Conservation (phyloP, 2,797 vertebrate genomes). For the Ispidina picta region DNA sequence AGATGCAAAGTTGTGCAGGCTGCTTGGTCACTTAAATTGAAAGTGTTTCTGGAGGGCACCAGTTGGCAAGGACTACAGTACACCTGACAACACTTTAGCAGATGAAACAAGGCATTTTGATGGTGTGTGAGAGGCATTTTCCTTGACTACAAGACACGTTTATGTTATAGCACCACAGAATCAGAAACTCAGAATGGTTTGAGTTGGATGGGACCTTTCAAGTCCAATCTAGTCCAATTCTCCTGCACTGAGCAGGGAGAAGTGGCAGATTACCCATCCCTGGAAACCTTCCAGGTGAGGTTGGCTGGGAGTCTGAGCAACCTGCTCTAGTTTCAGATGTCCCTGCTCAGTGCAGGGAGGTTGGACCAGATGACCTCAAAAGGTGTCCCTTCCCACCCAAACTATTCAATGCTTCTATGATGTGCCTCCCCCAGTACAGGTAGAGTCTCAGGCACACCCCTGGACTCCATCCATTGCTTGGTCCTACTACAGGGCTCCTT, state of each 20-base stretch:
- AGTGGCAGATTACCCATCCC: background rate
- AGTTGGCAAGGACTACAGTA: background rate
- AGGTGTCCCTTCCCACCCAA: background rate
- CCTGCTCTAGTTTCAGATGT: background rate
- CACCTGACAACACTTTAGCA: background rate
- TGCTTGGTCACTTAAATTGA: background rate
- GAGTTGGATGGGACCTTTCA: background rate
- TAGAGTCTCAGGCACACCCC: background rate
- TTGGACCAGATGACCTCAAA: background rate
- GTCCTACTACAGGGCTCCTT: background rate
- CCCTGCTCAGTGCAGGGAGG: background rate
- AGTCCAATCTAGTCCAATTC: background rate
- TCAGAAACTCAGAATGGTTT: background rate
- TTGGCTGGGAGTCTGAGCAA: background rate
- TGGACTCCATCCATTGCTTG: background rate
- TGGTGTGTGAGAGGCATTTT: background rate
- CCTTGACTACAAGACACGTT: background rate
- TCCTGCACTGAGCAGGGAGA: background rate
- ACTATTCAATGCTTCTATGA: accelerated
- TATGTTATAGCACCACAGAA: background rate
- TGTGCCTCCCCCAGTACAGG: accelerated
- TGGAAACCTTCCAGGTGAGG: background rate
- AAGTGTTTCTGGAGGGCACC: background rate
- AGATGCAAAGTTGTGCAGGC: background rate
- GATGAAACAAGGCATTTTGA: background rate